These are phyloP conservation scores for Philopotamus ludificatus DNA, from an alignment of 1,140 invertebrate species.

Conservation along the genomic window DNA sequence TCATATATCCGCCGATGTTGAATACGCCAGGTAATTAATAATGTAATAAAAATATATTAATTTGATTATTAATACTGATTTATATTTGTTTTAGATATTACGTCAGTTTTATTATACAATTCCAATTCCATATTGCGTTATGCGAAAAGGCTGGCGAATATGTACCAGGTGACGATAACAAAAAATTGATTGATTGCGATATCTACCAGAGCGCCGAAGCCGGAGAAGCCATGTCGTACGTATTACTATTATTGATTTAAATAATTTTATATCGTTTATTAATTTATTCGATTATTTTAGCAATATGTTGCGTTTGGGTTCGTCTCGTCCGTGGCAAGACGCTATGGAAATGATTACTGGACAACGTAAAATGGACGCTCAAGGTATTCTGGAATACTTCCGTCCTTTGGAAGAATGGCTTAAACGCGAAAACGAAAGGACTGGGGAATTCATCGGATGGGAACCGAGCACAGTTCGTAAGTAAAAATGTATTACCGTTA, in stretches of 20 bases:
- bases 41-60: not conserved
- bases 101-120: conserved; percentile 84
- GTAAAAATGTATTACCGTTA: too few species aligned
- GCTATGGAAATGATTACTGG: conserved; percentile 80
- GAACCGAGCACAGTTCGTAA: conserved; percentile 55
- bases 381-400: conserved; percentile 76
- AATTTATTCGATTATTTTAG: conserved; percentile 57
- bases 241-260: too few species aligned
- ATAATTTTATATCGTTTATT: too few species aligned
- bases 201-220: conserved; percentile 78
- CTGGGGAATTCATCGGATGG: conserved; percentile 77
- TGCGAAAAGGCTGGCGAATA: conserved; percentile 80
- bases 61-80: too few species aligned
- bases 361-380: conserved; percentile 69
- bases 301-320: conserved; percentile 76
- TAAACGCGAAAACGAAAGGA: conserved; percentile 71
- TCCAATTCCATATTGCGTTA: conserved; percentile 85
- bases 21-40: conserved; percentile 70
- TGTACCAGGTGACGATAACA: conserved; percentile 63
- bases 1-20: conserved; percentile 76
- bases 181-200: conserved; percentile 78
- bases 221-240: too few species aligned
- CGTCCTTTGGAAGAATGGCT: conserved; percentile 76
- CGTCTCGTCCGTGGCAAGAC: conserved; percentile 78
- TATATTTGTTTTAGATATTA: conserved; percentile 81